Evolutionary conservation across 2,113 vertebrate genomes (phyloP), one percentile per base, ranked within the genome.

Genomic region (Tenrec ecaudatus): DNA sequence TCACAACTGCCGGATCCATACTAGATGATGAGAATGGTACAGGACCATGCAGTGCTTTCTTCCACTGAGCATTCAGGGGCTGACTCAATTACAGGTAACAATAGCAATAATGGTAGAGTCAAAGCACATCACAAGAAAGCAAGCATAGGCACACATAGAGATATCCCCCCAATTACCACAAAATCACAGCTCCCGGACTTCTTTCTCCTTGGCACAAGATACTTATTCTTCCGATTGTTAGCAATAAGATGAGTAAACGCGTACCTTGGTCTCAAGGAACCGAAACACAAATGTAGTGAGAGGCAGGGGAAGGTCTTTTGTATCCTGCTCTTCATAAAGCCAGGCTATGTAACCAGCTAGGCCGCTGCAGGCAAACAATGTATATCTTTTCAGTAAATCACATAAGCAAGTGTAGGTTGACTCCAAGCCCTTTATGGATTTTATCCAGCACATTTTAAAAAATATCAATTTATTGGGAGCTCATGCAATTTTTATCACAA

Each of bases 301-400:
- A 17, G 69, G 20, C 9, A 53, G 9, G 12, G 12, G 11, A 53
- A 53, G 11, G 4, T 40, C 14, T 82, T 96, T 33, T 71, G 4
- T 47, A 10, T 82, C 95, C 31, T 71, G 22, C 0, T 53, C 8
- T 2, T 80, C n/a, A 82, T 82, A 62, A 94, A 93, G 66, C 31
- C 33, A 88, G 68, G 7, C 38, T 64, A 60, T 10, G 2, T 23
- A 82, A 73, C 27, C 3, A 29, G 22, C 31, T 47, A 87, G 16
- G 23, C 6, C 43, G 11, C 4, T 66, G 57, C 1, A 31, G 36
- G 23, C 6, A 66, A 27, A 66, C 19, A 36, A 29, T 62, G 10
- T 71, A 25, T 68, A 57, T 53, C 20, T 89, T 94, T 86, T 84
- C 62, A 84, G 77, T 53, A 87, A 77, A 77, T 53, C 60, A 71